A percentile compares a stretch with the other conserved stretches of the same genome.
Evolutionary conservation across 2,888 invertebrate species (phyloP).

Genomic region (Zeuzera pyrina): DNA sequence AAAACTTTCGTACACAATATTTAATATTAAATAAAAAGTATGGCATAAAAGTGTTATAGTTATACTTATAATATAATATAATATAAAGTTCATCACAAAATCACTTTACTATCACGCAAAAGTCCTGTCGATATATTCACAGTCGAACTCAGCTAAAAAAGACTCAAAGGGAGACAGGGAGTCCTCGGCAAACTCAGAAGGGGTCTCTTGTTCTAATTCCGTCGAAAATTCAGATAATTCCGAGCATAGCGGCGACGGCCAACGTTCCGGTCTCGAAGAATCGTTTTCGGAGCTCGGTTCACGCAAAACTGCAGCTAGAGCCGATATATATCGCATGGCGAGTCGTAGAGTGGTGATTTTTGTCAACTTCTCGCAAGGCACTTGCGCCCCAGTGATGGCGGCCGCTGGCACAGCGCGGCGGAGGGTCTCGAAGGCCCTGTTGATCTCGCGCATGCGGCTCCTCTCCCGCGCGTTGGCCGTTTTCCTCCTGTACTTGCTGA

Average conservation of each 20-base stretch:
- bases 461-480: conserved; percentile 92
- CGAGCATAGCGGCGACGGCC: conserved; percentile 64
- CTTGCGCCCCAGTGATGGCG: conserved; percentile 62
- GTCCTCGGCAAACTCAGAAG: conserved; percentile 65
- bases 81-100: conserved; percentile 26
- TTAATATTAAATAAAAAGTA: conserved; percentile 45
- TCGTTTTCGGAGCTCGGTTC: conserved; percentile 35
- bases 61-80: conserved; percentile 39
- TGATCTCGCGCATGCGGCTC: conserved; percentile 91
- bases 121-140: conserved; percentile 62
- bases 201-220: conserved; percentile 60
- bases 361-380: conserved; percentile 84
- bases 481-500: conserved; percentile 91
- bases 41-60: conserved; percentile 50
- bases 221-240: conserved; percentile 69
- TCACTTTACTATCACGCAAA: conserved; percentile 59
- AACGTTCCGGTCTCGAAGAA: conserved; percentile 40
- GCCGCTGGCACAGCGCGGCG: conserved; percentile 82
- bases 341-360: conserved; percentile 90
- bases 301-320: conserved; percentile 79
- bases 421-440: conserved; percentile 88
- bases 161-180: conserved; percentile 74
- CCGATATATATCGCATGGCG: conserved; percentile 90
- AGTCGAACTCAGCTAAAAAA: conserved; percentile 67
- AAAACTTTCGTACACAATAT: conserved; percentile 18